A percentile compares a stretch with the other conserved stretches of the same genome.
Conservation (phyloP, 2,888 invertebrate species). For the Eupelmus urozonus region DNA sequence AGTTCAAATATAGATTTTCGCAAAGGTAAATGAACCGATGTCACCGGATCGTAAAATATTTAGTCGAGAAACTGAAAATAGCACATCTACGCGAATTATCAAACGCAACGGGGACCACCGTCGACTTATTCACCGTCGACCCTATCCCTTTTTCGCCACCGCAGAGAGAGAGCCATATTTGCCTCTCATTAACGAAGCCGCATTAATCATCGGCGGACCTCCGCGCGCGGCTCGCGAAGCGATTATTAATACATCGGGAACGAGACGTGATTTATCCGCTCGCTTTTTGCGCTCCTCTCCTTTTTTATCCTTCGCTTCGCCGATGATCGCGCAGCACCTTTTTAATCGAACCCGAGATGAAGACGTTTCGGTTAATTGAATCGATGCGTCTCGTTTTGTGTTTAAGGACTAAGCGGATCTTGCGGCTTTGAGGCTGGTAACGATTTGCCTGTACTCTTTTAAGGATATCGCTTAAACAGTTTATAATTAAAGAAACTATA, state of each 20-base stretch:
- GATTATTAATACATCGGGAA: conserved; percentile 48
- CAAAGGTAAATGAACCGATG: too few species aligned
- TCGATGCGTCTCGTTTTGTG: too few species aligned
- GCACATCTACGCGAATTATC: neutral
- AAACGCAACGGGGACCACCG: neutral
- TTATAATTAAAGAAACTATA: too few species aligned
- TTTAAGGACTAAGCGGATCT: too few species aligned
- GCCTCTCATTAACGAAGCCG: conserved; percentile 73
- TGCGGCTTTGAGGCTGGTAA: too few species aligned
- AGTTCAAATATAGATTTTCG: too few species aligned
- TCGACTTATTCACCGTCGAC: neutral
- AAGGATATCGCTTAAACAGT: too few species aligned
- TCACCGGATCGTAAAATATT: neutral
- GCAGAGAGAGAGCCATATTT: conserved; percentile 63
- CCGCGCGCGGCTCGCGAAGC: conserved; percentile 36
- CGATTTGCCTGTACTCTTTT: too few species aligned
- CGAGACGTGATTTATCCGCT: conserved; percentile 48
- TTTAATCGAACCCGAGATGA: conserved; percentile 36
- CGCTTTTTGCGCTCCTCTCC: neutral
- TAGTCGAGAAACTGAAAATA: neutral
- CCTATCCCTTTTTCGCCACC: too few species aligned
- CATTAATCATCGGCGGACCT: conserved; percentile 72
- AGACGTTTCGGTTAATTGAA: conserved; percentile 15
- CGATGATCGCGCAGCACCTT: neutral
- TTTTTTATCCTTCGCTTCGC: neutral